Evolutionary conservation across 2,113 vertebrate genomes (phyloP), one percentile per base, ranked within the genome.

Genomic region (Nipponia nippon): DNA sequence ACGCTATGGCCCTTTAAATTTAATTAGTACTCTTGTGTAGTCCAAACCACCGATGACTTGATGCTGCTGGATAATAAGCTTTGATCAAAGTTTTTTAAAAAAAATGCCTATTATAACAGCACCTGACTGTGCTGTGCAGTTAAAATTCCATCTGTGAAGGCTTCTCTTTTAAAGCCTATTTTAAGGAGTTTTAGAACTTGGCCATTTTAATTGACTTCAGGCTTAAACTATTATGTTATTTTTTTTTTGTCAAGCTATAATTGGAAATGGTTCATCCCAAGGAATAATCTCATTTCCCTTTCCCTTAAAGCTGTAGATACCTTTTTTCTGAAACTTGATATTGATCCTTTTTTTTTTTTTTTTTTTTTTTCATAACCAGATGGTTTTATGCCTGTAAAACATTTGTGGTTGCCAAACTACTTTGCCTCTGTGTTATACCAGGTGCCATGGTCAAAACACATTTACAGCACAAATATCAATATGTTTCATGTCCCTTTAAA

Each of bases 21-120:
- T 95, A 96, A 96, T 97, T 95, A 91, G 50, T 86, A 96, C 78
- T 95, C 72, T 47, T 84, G 69, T 90, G 90, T 88, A 96, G 91
- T 34, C 52, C 46, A 96, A 96, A 75, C n/a, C 92, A 79, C 87
- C 0, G 1, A 55, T 96, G 87, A 36, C 42, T 92, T 40, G 55
- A 34, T 85, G 70, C 81, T 93, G 50, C 63, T 95, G 67, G 22
- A 91, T 96, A 95, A 90, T 92, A 83, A 94, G 81, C 95, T 96
- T 93, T 95, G 87, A 93, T 95, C 81, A 90, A 77, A 88, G 71
- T 89, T 93, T 80, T 55, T 77, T 18, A 58, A 11, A 40, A 82
- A 83, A 40, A 36, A 23, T 2, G 40, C 63, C 75, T 83, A 36
- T 83, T 91, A 63, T 94, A 62, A 36, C 56, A 95, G 78, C 62